Percentiles rank a stretch among this genome's conserved stretches.
Conservation (phyloP, 2,888 invertebrate genomes). For the Adelphocoris suturalis region DNA sequence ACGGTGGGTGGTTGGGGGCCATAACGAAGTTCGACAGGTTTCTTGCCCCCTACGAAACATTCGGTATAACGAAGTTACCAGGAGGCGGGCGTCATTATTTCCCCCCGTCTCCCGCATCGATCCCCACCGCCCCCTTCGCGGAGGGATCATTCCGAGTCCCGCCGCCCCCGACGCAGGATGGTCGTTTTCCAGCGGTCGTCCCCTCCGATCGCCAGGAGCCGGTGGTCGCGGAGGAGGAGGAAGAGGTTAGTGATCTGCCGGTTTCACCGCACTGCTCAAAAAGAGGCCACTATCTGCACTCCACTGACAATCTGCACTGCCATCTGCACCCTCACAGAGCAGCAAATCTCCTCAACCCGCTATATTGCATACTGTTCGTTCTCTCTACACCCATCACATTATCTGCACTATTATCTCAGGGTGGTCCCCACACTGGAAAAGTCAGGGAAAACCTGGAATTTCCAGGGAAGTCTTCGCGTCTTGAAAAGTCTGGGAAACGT, state of each 20-base stretch:
- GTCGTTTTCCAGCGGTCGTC: not conserved
- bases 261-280: not conserved
- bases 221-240: slow-evolving; percentile 37
- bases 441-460: too few species aligned
- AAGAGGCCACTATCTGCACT: too few species aligned
- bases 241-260: slow-evolving; percentile 34
- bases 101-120: slow-evolving; percentile 4
- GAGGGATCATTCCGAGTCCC: slow-evolving; percentile 34
- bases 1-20: too few species aligned
- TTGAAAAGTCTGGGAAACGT: too few species aligned
- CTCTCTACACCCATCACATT: too few species aligned
- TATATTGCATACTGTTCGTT: too few species aligned
- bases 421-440: too few species aligned
- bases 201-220: slow-evolving; percentile 27
- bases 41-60: not conserved
- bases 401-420: too few species aligned
- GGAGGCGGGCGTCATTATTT: not conserved
- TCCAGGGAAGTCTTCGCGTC: too few species aligned
- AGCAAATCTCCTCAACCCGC: too few species aligned
- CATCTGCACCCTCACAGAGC: too few species aligned
- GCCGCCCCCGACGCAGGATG: slow-evolving; percentile 26
- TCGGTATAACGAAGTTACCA: not conserved
- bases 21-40: slow-evolving; percentile 4
- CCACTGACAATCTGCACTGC: too few species aligned
- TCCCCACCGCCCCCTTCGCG: slow-evolving; percentile 30